Conservation (phyloP, 1,140 invertebrate species). For the Drosophila pallidifrons region DNA sequence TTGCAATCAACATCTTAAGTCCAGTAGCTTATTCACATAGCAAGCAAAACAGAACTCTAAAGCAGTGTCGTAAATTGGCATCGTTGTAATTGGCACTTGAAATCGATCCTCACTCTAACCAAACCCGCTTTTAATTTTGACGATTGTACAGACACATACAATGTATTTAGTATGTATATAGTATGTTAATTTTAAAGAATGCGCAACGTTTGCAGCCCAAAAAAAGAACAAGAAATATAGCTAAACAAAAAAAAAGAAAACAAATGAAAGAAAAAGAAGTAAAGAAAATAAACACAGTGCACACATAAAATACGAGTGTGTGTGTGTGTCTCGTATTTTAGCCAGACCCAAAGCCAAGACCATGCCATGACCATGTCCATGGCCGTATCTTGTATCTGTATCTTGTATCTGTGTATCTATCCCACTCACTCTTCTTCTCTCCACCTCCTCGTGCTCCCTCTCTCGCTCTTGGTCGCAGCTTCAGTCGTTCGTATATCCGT, state of each 20-base stretch:
- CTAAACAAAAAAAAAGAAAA: constrained; percentile 49
- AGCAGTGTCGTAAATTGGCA: too few species aligned
- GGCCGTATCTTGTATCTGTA: constrained; percentile 74
- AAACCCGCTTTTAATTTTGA: too few species aligned
- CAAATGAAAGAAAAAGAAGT: constrained; percentile 36
- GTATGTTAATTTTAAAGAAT: too few species aligned
- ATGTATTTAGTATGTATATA: too few species aligned
- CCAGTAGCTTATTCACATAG: too few species aligned
- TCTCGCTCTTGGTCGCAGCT: constrained; percentile 45
- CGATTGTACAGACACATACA: too few species aligned
- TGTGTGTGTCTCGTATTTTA: constrained; percentile 58
- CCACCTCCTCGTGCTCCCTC: background rate
- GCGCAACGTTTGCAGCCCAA: too few species aligned
- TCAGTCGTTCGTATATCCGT: constrained; percentile 73
- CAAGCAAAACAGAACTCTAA: too few species aligned
- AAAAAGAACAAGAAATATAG: too few species aligned
- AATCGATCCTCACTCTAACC: too few species aligned
- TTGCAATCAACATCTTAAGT: too few species aligned
- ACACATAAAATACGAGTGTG: constrained; percentile 37
- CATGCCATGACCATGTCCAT: constrained; percentile 75
- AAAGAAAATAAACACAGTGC: constrained; percentile 44
- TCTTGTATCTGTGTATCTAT: constrained; percentile 66
- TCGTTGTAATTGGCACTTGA: too few species aligned
- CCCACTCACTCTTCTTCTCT: constrained; percentile 9
- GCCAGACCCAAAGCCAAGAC: constrained; percentile 60